phyloP scores from a whole-genome alignment of 2,113 vertebrate genomes.

The Nymphicus hollandicus region DNA sequence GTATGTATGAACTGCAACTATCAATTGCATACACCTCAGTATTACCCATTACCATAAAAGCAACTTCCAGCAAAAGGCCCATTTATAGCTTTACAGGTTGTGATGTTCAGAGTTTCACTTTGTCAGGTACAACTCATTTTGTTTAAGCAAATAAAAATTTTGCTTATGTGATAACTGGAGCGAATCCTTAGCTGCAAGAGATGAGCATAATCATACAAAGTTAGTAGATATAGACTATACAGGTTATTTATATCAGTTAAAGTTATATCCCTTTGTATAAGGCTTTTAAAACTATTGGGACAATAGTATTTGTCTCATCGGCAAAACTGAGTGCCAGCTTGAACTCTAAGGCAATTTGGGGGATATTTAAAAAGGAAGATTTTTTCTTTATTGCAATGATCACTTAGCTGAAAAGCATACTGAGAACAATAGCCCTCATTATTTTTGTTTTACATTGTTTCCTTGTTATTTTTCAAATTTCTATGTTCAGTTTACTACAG shows the following conservation, averaged over 20 bases:
- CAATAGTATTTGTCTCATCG: not conserved
- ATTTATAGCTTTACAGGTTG: not conserved
- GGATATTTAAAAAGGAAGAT: not conserved
- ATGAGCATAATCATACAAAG: not conserved
- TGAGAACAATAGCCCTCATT: not conserved
- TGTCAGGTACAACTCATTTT: not conserved
- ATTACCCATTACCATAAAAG: not conserved
- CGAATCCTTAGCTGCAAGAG: not conserved
- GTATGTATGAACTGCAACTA: rapidly evolving
- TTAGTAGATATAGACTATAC: not conserved
- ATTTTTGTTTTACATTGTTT: not conserved
- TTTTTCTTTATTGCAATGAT: not conserved
- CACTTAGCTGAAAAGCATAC: not conserved
- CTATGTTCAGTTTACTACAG: not conserved
- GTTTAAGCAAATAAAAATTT: not conserved
- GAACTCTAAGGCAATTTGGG: not conserved
- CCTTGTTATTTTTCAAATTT: not conserved
- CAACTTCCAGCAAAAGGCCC: not conserved
- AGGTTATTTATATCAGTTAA: not conserved
- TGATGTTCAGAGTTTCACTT: not conserved
- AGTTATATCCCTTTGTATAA: not conserved
- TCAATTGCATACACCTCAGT: not conserved
- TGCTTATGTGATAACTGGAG: not conserved
- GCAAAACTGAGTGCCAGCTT: not conserved
- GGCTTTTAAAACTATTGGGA: not conserved